Conservation (phyloP, 1,140 invertebrate species). For the Psix sp. region DNA sequence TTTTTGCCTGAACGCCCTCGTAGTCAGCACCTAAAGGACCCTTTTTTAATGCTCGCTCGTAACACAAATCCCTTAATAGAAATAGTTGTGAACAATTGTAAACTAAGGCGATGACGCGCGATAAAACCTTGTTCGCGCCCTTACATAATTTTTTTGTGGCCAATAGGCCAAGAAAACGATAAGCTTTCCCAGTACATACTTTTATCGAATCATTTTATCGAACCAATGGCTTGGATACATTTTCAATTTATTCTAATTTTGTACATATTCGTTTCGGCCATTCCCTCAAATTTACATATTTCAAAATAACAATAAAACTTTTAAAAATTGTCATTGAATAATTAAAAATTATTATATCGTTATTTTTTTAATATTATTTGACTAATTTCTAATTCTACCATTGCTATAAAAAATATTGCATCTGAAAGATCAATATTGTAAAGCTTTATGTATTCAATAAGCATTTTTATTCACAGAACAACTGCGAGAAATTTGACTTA, state of each 20-base stretch:
- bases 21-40: constrained; percentile 10
- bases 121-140: constrained; percentile 45
- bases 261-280: too few species aligned
- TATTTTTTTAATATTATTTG: too few species aligned
- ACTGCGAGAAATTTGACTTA: constrained; percentile 3
- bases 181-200: constrained; percentile 4
- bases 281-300: too few species aligned
- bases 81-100: constrained; percentile 74
- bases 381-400: too few species aligned
- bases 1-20: constrained; percentile 57
- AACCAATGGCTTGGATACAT: constrained; percentile 28
- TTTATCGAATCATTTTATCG: constrained; percentile 31
- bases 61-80: constrained; percentile 61
- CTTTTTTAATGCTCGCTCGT: constrained; percentile 55
- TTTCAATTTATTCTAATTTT: too few species aligned
- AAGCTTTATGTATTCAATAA: too few species aligned
- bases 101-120: constrained; percentile 37
- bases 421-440: too few species aligned
- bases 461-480: too few species aligned
- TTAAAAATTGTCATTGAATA: too few species aligned
- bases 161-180: constrained; percentile 64
- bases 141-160: constrained; percentile 31
- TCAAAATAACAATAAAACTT: too few species aligned
- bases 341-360: too few species aligned
- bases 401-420: too few species aligned